Base-by-base conservation (phyloP, 2,113 vertebrate genomes). In the Grammomys dolichurus region DNA sequence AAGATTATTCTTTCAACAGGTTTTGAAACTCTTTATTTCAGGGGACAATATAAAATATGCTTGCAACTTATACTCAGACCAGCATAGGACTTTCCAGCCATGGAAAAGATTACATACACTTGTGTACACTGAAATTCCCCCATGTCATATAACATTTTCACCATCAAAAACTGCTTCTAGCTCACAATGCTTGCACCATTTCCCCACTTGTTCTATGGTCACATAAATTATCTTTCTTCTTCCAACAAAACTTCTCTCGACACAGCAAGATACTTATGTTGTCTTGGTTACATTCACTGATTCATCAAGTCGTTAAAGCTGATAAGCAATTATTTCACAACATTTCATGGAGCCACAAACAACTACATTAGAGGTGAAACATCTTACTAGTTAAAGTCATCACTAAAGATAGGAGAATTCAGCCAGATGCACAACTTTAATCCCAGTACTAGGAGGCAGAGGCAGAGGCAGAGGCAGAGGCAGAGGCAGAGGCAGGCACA, bases 11-110 rank as follows among this genome's bases (percentile, higher is more conserved):
- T 54, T 70, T 87, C 11, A 70, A n/a, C 63, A 26, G 5, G 56
- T 90, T 91, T 90, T 93, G 81, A 75, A 96, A 95, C 87, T 89
- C 93, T 91, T 69, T 51, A 76, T 87, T 51, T 5, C 28, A 91
- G 51, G 67, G 94, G 7, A 72, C 63, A 96, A 82, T 11, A 46
- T 89, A 10, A 94, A 89, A 51, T 87, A 77, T n/a, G 73, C 69
- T n/a, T 73, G 24, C 13, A 58, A 72, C 43, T 95, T 93, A 76
- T 85, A 92, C 82, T 70, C 75, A 93, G 8, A 36, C 87, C 67
- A 92, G 28, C 2, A 89, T 46, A 67, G 43, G 12, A 67, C 33
- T 56, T 69, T 84, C 31, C 51, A 11, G 48, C 12, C 22, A 77
- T 78, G 82, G 93, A 90, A 78, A 84, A 73, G 28, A 84, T 54